Evolutionary conservation across 2,797 vertebrate species (phyloP), one percentile per base, ranked within the genome.

Genomic region (Cynodonichthys magdalenae): DNA sequence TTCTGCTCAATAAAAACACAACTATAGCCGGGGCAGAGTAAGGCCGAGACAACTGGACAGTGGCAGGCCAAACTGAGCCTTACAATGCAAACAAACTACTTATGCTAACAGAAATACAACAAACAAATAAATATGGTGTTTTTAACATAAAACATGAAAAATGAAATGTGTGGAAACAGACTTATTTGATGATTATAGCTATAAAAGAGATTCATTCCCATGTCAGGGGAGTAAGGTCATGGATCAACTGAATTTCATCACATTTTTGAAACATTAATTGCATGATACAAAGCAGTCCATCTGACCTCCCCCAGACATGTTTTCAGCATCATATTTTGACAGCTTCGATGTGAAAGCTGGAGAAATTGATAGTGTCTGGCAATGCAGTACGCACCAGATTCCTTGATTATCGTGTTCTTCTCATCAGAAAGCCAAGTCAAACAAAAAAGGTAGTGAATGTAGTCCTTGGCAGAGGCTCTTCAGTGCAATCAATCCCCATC

Each of bases 341-440:
- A 69, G 63, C n/a, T 75, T 63, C 63, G 55, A 19, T 66, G 45
- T 63, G 10, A 71, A 45, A 61, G 71, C 56, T 4, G 28, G 49
- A 59, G 49, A 70, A 53, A 50, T 41, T 18, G 74, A 74, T 75
- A 83, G 71, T 71, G 47, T 51, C 41, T 57, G 64, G 56, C 36
- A 59, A 58, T 77, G 54, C 63, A 76, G 67, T 11, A 34, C 49
- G 53, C 29, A 53, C 29, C 50, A 28, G 53, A 39, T 68, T 79
- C 73, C 60, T 69, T 46, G 44, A 75, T 56, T 63, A 81, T 66
- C 41, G 62, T 39, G 67, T 61, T 61, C 69, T 73, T 74, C 66
- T 75, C 59, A 34, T 80, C 71, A 69, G 57, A 2, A 58, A 63
- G 87, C 90, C 91, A 92, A 91, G 60, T 56, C 66, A 90, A 92